phyloP scores from a whole-genome alignment of 1,140 invertebrate genomes.

The Metopolophium dirhodum region DNA sequence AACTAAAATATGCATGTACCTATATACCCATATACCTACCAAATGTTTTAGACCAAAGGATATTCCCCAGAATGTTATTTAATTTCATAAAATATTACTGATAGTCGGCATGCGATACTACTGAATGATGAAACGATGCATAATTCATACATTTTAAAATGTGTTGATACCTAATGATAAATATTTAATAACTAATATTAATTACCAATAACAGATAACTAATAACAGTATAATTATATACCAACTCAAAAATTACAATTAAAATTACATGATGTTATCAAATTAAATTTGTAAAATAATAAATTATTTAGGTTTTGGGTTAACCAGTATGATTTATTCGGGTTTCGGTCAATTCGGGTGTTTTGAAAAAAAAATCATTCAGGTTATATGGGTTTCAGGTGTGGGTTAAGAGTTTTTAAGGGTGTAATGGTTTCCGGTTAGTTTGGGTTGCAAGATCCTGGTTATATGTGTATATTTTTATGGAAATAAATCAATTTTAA shows the following conservation, averaged over 20 bases:
- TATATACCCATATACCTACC: too few species aligned
- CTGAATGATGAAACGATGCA: background rate
- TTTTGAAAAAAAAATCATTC: background rate
- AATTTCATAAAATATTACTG: background rate
- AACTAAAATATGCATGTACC: background rate
- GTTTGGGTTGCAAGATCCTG: background rate
- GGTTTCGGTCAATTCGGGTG: background rate
- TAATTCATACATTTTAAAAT: background rate
- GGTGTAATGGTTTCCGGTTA: background rate
- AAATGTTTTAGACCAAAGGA: constrained; percentile 7
- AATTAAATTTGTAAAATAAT: background rate
- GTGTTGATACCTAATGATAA: too few species aligned
- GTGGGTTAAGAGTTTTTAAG: background rate
- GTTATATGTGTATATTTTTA: background rate
- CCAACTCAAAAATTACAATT: background rate
- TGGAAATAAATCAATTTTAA: background rate
- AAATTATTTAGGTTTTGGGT: too few species aligned
- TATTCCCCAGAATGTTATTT: background rate
- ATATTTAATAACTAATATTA: too few species aligned
- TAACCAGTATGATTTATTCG: background rate
- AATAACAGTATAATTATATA: too few species aligned
- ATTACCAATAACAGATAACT: too few species aligned
- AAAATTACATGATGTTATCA: background rate
- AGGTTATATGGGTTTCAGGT: background rate
- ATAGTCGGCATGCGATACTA: background rate